Evolutionary conservation across 1,140 invertebrate genomes (phyloP), one percentile per base, ranked within the genome.

Genomic region (Ostrea edulis): DNA sequence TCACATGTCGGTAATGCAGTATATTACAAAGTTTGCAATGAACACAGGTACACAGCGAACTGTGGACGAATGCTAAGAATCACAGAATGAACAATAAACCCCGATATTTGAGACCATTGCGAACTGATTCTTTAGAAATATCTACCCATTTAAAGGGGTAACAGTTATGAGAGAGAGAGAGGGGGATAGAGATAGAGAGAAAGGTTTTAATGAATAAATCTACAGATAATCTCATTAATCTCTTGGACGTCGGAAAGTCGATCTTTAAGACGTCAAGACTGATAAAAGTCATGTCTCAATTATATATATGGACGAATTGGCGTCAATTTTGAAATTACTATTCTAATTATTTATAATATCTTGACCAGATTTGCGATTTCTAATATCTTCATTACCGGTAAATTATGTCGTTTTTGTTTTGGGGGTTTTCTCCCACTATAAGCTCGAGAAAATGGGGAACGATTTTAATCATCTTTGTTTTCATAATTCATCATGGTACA

Each of bases 381-480:
- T 17, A 9, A 3, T 35, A 29, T 77, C 68, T 58, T 8, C 20
- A 17, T 0, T 12, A 9, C 8, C 68, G 11, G 22, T 29, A 77
- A 14, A 44, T 44, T 44, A 14, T 77, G 68, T 77, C 68, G 2
- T 62, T n/a, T 62, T 62, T 58, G 17, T 62, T 62, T 20, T 20
- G 17, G n/a, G 5, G 17, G 1, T 20, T 62, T 20, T 62, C 55
- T 20, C 17, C n/a, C 14, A 1, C n/a, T 17, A 20, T 17, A 62
- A 29, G 22, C 29, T 77, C 22, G 22, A 25, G 29, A 35, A 77
- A 77, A 77, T 77, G 4, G 68, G 25, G 2, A 11, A 25, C 68
- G 68, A 14, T 25, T 77, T 77, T 77, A 77, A 77, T 77, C 65
- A 77, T 77, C 68, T 77, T 77, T 77, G 68, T 77, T 77, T 77